Percentiles rank a stretch among this genome's conserved stretches.
Conservation (phyloP, 2,797 vertebrate species). For the Chlorospingus semifuscus region DNA sequence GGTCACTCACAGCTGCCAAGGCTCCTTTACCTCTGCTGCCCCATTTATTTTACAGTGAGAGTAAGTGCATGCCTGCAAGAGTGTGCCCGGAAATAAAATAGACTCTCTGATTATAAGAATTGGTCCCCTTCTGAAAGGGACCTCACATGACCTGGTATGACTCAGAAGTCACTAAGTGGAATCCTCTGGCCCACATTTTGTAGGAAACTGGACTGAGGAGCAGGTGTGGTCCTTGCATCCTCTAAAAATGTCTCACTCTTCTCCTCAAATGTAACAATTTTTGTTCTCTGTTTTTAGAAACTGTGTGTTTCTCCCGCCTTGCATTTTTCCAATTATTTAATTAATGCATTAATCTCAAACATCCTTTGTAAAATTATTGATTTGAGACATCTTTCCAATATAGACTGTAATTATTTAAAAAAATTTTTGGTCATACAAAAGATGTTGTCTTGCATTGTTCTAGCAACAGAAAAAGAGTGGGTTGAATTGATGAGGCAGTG, state of each 20-base stretch:
- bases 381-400: neutral
- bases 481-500: neutral
- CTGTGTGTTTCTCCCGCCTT: accelerated
- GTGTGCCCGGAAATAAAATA: neutral
- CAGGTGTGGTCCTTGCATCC: neutral
- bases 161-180: neutral
- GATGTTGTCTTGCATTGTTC: neutral
- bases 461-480: neutral
- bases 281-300: neutral
- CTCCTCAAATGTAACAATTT: neutral
- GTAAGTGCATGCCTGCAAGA: neutral
- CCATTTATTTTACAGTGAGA: neutral
- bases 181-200: neutral
- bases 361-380: neutral
- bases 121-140: neutral
- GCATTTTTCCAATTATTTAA: neutral
- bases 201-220: neutral
- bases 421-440: neutral
- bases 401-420: neutral
- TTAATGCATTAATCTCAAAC: neutral
- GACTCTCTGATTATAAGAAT: neutral
- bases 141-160: neutral
- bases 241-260: neutral
- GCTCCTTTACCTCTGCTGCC: neutral
- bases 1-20: neutral